A percentile compares a stretch with the other conserved stretches of the same genome.
These are phyloP conservation scores for Trachelus iudaicus DNA, from an alignment of 2,888 invertebrate species.

Conservation along the genomic window DNA sequence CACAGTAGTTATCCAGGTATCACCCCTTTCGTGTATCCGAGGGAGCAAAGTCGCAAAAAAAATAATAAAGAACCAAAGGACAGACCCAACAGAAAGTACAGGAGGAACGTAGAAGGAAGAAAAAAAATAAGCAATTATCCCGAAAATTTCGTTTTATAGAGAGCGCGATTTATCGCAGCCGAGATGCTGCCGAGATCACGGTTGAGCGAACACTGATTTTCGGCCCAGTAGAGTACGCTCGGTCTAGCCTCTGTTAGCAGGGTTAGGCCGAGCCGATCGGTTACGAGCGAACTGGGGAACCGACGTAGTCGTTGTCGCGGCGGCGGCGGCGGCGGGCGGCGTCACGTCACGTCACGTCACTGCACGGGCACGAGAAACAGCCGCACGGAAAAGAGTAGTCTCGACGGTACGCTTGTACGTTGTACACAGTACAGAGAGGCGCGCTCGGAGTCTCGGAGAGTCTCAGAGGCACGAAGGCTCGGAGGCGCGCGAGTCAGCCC, in stretches of 20 bases:
- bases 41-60: too few relatives aligned
- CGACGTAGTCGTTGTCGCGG: background rate
- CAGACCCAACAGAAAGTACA: background rate
- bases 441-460: background rate
- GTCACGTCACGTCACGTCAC: conserved; percentile 21
- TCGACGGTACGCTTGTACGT: background rate
- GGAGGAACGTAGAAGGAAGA: background rate
- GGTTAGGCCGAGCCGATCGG: conserved; percentile 22
- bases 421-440: conserved; percentile 22
- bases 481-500: conserved; percentile 56
- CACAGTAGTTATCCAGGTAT: too few relatives aligned
- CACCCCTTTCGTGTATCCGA: too few relatives aligned
- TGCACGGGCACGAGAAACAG: conserved; percentile 17
- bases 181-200: conserved; percentile 30
- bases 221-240: conserved; percentile 12
- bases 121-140: conserved; percentile 5
- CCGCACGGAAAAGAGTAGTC: background rate
- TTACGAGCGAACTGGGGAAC: conserved; percentile 18
- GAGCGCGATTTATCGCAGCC: background rate
- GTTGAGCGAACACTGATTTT: conserved; percentile 35
- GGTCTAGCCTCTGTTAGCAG: conserved; percentile 14
- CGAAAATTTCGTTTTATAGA: conserved; percentile 3
- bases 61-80: background rate
- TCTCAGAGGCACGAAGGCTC: conserved; percentile 1
- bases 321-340: background rate